These are phyloP conservation scores for Tangara arthus DNA, from an alignment of 2,797 vertebrate species.

Conservation along the genomic window DNA sequence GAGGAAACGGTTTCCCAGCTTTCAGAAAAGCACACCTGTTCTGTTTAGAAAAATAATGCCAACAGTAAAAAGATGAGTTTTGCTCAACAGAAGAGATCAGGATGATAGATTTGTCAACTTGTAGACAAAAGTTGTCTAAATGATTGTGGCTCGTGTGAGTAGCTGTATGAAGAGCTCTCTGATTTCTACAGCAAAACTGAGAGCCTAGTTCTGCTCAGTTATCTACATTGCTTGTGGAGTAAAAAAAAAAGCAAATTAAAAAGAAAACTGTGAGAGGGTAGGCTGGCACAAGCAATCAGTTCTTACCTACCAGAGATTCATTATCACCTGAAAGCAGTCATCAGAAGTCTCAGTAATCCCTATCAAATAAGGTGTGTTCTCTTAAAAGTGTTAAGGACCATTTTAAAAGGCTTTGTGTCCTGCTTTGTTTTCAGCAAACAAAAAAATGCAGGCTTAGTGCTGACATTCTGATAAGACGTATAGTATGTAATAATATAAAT, in stretches of 20 bases:
- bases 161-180: not conserved
- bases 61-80: not conserved
- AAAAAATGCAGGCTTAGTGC: not conserved
- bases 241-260: not conserved
- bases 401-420: not conserved
- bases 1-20: not conserved
- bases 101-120: not conserved
- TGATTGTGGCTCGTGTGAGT: not conserved
- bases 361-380: not conserved
- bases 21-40: not conserved
- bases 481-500: not conserved
- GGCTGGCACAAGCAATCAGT: not conserved
- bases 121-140: not conserved
- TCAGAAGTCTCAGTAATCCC: not conserved
- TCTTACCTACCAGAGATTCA: not conserved
- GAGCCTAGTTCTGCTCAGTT: not conserved
- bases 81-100: not conserved
- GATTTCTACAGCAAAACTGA: not conserved
- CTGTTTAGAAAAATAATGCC: not conserved
- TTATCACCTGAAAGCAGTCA: not conserved
- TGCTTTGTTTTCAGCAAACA: not conserved
- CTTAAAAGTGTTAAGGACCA: not conserved
- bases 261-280: not conserved
- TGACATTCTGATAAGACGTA: not conserved
- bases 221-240: not conserved